These are phyloP conservation scores for Trachymyrmex septentrionalis DNA, from an alignment of 1,140 invertebrate species.

Conservation along the genomic window DNA sequence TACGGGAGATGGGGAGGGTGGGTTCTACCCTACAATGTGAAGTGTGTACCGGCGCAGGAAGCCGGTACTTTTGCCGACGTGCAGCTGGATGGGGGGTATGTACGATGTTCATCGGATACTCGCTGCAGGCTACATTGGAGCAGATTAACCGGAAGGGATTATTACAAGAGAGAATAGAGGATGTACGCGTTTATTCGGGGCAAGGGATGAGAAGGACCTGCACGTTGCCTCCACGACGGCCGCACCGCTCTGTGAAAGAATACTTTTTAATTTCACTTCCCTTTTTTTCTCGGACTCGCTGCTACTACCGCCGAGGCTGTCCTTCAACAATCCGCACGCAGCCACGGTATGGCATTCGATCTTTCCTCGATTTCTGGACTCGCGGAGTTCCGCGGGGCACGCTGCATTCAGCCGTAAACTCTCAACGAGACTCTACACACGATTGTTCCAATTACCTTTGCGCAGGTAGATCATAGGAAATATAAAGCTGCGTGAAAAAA, in stretches of 20 bases:
- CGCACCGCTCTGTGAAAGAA: slow-evolving; percentile 56
- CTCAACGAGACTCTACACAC: neutral
- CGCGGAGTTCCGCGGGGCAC: neutral
- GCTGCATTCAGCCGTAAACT: slow-evolving; percentile 11
- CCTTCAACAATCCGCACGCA: slow-evolving; percentile 63
- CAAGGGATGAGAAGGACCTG: slow-evolving; percentile 79
- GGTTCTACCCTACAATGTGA: slow-evolving; percentile 62
- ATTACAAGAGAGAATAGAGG: slow-evolving; percentile 77
- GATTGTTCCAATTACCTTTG: neutral
- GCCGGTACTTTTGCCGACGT: slow-evolving; percentile 71
- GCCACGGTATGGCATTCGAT: slow-evolving; percentile 62
- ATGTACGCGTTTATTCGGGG: slow-evolving; percentile 79
- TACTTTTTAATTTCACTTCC: slow-evolving; percentile 79
- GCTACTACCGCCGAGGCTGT: slow-evolving; percentile 48
- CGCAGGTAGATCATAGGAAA: neutral
- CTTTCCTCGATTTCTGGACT: slow-evolving; percentile 55
- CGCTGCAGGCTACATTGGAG: slow-evolving; percentile 78
- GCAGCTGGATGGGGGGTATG: slow-evolving; percentile 68
- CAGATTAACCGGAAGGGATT: slow-evolving; percentile 85
- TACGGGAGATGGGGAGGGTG: slow-evolving; percentile 37
- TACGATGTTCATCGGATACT: slow-evolving; percentile 77
- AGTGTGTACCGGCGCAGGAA: slow-evolving; percentile 73
- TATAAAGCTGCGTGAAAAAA: neutral
- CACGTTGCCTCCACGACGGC: slow-evolving; percentile 57
- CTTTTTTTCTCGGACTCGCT: slow-evolving; percentile 34